Base-by-base conservation (phyloP, 2,888 invertebrate species). In the Orthosia cruda region DNA sequence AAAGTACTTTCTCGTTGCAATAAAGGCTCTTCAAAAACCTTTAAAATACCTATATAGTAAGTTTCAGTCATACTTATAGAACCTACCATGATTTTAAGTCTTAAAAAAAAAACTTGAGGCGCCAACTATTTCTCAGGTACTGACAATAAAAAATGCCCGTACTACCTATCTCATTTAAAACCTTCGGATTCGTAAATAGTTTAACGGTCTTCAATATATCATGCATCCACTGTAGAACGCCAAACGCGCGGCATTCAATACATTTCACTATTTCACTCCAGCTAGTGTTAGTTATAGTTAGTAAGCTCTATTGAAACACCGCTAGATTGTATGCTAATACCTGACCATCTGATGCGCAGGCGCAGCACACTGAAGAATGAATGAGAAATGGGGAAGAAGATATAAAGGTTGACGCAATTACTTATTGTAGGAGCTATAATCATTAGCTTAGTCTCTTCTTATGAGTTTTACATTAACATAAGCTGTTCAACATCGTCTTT, bases 191-290 rank as follows among this genome's bases (percentile, higher is more conserved):
- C 3, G 7, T 74, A 18, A 23, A 72, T 58, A 50, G 0, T 50
- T 16, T 1, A 18, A 20, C 20, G 7, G 4, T 72, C 15, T 16
- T 47, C 26, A 47, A 32, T 47, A 67, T 18, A 52, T 12, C 20
- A 4, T 76, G 40, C 3, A 1, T 0, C 58, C 84, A 87, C 58
- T 87, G 75, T 87, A 71, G 84, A 81, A 65, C 71, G 20, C 0
- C 3, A 40, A 16, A 57, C 71, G 59, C 72, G 71, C 62, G 69
- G 79, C 83, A 81, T 88, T 88, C 86, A 87, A 87, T 81, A 88
- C 87, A 88, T 87, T 87, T 88, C 87, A 80, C 87, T 84, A 86
- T 86, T 87, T 84, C 88, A 74, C 87, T 83, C 65, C 62, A 72
- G 54, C 65, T 68, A 69, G 78, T 88, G 85, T 88, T 84, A 71